These are phyloP conservation scores for Nephrotoma guestfalica DNA, from an alignment of 2,888 invertebrate species.

Conservation along the genomic window DNA sequence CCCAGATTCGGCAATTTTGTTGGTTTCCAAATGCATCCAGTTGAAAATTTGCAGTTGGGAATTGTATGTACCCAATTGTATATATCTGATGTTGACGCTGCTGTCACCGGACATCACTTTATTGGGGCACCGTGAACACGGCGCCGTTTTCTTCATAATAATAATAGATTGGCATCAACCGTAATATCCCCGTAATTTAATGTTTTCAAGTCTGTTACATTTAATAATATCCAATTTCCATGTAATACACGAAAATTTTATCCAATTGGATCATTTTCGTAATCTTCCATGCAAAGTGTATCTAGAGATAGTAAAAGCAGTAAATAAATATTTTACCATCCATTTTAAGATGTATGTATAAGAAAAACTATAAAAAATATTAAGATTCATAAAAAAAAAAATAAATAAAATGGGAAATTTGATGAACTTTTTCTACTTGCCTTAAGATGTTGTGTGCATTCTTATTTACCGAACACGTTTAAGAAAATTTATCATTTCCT, in stretches of 20 bases:
- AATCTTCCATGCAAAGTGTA: neutral
- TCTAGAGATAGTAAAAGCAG: neutral
- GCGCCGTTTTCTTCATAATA: neutral
- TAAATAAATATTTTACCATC: neutral
- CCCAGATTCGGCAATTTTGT: too few species aligned
- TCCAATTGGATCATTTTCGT: neutral
- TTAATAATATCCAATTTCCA: neutral
- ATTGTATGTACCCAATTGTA: too few species aligned
- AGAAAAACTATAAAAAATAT: neutral
- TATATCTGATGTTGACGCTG: too few species aligned
- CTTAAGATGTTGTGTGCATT: neutral
- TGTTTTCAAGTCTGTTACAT: neutral
- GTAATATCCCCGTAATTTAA: neutral
- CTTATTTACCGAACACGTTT: slow-evolving; percentile 1
- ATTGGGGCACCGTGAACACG: too few species aligned
- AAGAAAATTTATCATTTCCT: slow-evolving; percentile 5
- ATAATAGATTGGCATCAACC: neutral
- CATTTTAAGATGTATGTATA: neutral
- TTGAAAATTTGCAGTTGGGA: too few species aligned
- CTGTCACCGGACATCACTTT: too few species aligned
- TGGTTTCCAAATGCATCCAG: too few species aligned
- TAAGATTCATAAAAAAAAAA: neutral
- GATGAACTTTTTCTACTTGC: neutral
- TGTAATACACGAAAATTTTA: neutral
- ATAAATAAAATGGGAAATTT: slow-evolving; percentile 1